phyloP scores from a whole-genome alignment of 2,888 invertebrate species.

The Hemicrepidius hirtus region DNA sequence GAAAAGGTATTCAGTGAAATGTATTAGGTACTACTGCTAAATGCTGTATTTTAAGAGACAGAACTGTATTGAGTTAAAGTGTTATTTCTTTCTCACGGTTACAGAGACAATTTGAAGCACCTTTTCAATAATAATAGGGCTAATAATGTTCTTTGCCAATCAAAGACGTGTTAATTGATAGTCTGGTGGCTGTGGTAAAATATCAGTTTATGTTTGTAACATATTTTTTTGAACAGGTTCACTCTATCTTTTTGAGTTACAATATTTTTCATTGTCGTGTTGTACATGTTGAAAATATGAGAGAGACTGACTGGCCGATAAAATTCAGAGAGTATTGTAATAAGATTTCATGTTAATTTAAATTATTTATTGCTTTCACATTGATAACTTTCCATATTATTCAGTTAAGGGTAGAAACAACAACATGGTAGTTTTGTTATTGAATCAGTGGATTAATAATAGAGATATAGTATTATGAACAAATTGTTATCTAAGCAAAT shows the following conservation, averaged over 20 bases:
- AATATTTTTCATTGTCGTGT: constrained; percentile 31
- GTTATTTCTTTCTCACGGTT: constrained; percentile 6
- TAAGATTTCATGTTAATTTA: constrained; percentile 14
- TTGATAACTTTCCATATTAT: constrained; percentile 21
- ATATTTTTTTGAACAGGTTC: constrained; percentile 47
- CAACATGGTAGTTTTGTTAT: constrained; percentile 14
- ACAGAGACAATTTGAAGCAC: constrained; percentile 9
- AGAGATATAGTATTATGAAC: constrained; percentile 8
- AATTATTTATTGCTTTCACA: constrained; percentile 32
- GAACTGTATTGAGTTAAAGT: neutral
- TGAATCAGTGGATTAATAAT: neutral
- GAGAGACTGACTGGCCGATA: constrained; percentile 37
- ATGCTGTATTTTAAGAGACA: no score
- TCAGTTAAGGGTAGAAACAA: neutral
- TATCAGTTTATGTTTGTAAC: constrained; percentile 52
- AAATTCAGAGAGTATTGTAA: constrained; percentile 15
- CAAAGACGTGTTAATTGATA: constrained; percentile 44
- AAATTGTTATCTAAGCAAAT: constrained; percentile 19
- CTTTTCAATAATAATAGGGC: constrained; percentile 1
- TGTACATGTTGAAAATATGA: constrained; percentile 32
- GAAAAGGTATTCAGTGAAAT: no score
- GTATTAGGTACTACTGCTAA: no score
- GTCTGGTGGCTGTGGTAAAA: constrained; percentile 52
- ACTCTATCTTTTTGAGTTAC: constrained; percentile 35
- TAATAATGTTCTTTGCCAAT: constrained; percentile 18